Percentiles rank a stretch among this genome's conserved stretches.
Evolutionary conservation across 2,888 invertebrate genomes (phyloP).

Genomic region (Morpho achilles): DNA sequence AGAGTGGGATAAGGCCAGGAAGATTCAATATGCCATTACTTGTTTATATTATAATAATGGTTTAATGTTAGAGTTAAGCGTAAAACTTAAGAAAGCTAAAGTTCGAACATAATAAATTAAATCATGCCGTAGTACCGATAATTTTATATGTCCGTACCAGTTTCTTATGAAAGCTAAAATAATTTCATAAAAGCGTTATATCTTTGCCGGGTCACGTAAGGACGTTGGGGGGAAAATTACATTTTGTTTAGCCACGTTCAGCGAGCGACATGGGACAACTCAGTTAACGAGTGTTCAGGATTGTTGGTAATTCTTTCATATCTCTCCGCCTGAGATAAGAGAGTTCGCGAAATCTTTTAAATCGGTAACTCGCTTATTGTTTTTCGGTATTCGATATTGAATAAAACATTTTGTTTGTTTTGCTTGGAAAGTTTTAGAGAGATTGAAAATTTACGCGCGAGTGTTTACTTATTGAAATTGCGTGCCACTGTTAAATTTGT

Average conservation of each 20-base stretch:
- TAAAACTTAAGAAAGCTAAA: neutral
- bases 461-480: no score
- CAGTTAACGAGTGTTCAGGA: constrained; percentile 71
- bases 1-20: no score
- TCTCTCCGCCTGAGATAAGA: constrained; percentile 44
- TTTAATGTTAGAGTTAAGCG: no score
- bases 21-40: no score
- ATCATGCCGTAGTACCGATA: constrained; percentile 37
- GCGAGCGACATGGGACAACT: constrained; percentile 67
- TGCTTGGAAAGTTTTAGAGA: neutral
- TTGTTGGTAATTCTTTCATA: constrained; percentile 67
- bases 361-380: constrained; percentile 34
- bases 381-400: constrained; percentile 25
- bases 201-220: constrained; percentile 76
- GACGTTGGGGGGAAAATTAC: constrained; percentile 72
- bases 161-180: constrained; percentile 71
- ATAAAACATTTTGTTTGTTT: constrained; percentile 24
- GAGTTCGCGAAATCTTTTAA: constrained; percentile 34
- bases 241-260: constrained; percentile 75
- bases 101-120: constrained; percentile 1
- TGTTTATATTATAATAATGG: no score
- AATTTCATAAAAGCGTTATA: constrained; percentile 76
- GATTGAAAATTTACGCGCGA: no score
- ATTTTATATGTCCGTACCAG: constrained; percentile 56
- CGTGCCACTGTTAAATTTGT: no score